These are phyloP conservation scores for Phasia obesa DNA, from an alignment of 2,888 invertebrate species.

Conservation along the genomic window DNA sequence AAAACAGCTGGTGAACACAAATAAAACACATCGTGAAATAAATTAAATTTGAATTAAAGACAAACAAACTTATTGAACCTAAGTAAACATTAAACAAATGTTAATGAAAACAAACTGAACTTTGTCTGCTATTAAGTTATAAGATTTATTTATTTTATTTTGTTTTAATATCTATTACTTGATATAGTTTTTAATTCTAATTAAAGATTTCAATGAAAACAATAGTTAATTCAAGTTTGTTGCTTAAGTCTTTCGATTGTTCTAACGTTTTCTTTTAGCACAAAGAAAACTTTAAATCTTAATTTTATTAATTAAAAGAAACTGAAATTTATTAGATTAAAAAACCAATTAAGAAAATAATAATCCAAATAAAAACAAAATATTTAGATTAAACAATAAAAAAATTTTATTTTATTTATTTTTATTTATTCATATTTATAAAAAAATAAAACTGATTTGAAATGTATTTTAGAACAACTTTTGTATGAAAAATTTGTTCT, in stretches of 20 bases:
- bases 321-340: neutral
- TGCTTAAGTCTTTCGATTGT: slow-evolving; percentile 19
- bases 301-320: neutral
- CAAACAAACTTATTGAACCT: neutral
- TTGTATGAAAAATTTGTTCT: too few relatives aligned
- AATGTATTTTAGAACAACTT: too few relatives aligned
- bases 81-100: slow-evolving; percentile 13
- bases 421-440: too few relatives aligned
- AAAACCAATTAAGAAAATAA: too few relatives aligned
- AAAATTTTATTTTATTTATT: too few relatives aligned
- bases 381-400: too few relatives aligned
- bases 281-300: neutral
- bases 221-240: neutral
- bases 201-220: neutral
- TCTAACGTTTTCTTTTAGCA: neutral
- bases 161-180: too few relatives aligned
- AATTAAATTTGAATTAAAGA: neutral
- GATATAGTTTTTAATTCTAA: too few relatives aligned
- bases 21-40: slow-evolving; percentile 5
- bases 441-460: too few relatives aligned
- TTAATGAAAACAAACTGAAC: slow-evolving; percentile 34
- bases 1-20: slow-evolving; percentile 31
- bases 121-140: slow-evolving; percentile 11
- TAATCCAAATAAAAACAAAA: too few relatives aligned
- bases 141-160: too few relatives aligned